phyloP scores from a whole-genome alignment of 2,113 vertebrate species.

The Oryctolagus cuniculus region DNA sequence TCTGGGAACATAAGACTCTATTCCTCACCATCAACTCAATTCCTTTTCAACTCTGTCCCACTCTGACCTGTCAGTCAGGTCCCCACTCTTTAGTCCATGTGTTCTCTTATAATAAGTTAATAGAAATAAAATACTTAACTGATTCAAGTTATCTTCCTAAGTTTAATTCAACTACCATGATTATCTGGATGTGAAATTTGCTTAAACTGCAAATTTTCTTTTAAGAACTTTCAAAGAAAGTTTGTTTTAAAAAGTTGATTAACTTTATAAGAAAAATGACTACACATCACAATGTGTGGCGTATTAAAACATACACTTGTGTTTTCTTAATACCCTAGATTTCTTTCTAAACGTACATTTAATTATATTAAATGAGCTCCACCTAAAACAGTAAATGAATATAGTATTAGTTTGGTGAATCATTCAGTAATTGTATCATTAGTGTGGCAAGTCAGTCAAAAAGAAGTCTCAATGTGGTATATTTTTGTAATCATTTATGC shows the following conservation, averaged over 20 bases:
- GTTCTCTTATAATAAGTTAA: slow-evolving; percentile 55
- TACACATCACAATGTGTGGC: not conserved
- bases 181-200: slow-evolving; percentile 44
- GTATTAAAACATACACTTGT: not conserved
- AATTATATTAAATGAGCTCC: not conserved
- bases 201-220: not conserved
- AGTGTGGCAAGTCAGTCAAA: not conserved
- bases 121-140: slow-evolving; percentile 50
- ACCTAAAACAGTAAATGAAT: not conserved
- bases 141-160: not conserved
- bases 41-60: slow-evolving; percentile 11
- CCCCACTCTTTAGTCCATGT: not conserved
- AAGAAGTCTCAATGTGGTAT: not conserved
- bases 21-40: not conserved
- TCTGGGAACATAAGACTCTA: slow-evolving; percentile 30
- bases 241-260: slow-evolving; percentile 24
- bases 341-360: slow-evolving; percentile 23
- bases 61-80: slow-evolving; percentile 15
- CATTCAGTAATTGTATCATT: not conserved
- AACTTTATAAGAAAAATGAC: slow-evolving; percentile 19
- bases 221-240: not conserved
- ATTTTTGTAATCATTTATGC: not conserved
- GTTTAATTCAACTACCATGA: not conserved
- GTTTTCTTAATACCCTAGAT: not conserved
- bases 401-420: not conserved